These are phyloP conservation scores for Xenopus tropicalis DNA, from an alignment of 2,113 vertebrate genomes.

Conservation along the genomic window UCB_Xtro_10.0 CM004444.2:81670001-81670500, in stretches of 20 bases:
- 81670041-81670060: slow-evolving; percentile 84
- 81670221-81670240: slow-evolving; percentile 89
- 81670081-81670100: slow-evolving; percentile 84
- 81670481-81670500: too few relatives aligned
- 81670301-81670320: background rate
- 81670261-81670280: slow-evolving; percentile 91
- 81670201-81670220: slow-evolving; percentile 79
- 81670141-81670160: slow-evolving; percentile 97
- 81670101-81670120: slow-evolving; percentile 93
- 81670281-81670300: slow-evolving; percentile 70
- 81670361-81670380: too few relatives aligned
- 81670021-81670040: slow-evolving; percentile 74
- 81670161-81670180: slow-evolving; percentile 89
- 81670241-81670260: slow-evolving; percentile 96
- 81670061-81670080: slow-evolving; percentile 81
- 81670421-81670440: too few relatives aligned
- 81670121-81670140: slow-evolving; percentile 98
- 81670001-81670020: slow-evolving; percentile 72
- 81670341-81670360: background rate
- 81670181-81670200: slow-evolving; percentile 78
- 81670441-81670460: too few relatives aligned
- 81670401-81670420: too few relatives aligned
- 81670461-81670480: too few relatives aligned
- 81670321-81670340: too few relatives aligned
- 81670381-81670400: too few relatives aligned